Evolutionary conservation across 2,113 vertebrate species (phyloP).

Genomic region (Psittacula cyanocephala): DNA sequence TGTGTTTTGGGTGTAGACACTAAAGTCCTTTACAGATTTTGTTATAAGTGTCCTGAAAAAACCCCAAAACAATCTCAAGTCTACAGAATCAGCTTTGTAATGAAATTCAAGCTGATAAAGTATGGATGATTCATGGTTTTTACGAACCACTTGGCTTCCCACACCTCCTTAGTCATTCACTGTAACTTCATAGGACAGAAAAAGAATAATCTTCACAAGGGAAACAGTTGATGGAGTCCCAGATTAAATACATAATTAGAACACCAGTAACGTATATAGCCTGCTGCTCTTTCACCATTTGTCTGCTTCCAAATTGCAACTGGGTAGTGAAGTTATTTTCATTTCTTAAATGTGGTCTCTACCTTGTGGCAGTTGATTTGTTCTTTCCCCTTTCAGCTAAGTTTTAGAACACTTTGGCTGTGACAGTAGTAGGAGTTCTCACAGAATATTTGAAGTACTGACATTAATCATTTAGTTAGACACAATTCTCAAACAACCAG

Average conservation of each 20-base stretch:
- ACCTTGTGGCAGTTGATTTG: conserved; percentile 31
- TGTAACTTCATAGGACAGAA: conserved; percentile 17
- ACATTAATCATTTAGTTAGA: conserved; percentile 55
- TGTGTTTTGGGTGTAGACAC: background rate
- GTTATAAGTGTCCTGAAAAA: background rate
- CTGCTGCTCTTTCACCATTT: conserved; percentile 8
- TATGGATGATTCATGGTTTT: background rate
- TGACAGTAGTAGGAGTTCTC: conserved; percentile 37
- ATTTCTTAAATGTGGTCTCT: conserved; percentile 37
- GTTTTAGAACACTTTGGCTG: conserved; percentile 36
- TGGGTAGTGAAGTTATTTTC: conserved; percentile 22
- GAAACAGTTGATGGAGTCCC: background rate
- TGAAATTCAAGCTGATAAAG: background rate
- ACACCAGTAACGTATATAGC: background rate
- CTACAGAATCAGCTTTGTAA: background rate
- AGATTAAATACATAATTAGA: background rate
- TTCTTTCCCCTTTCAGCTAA: conserved; percentile 18
- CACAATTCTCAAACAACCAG: conserved; percentile 46
- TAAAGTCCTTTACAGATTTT: background rate
- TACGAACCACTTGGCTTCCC: background rate
- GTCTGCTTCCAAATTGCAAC: conserved; percentile 48
- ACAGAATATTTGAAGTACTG: conserved; percentile 28
- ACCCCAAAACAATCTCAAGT: background rate
- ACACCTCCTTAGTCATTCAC: background rate
- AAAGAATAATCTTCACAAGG: conserved; percentile 1